These are phyloP conservation scores for Philereme vetulata DNA, from an alignment of 2,888 invertebrate genomes.

Conservation along the genomic window DNA sequence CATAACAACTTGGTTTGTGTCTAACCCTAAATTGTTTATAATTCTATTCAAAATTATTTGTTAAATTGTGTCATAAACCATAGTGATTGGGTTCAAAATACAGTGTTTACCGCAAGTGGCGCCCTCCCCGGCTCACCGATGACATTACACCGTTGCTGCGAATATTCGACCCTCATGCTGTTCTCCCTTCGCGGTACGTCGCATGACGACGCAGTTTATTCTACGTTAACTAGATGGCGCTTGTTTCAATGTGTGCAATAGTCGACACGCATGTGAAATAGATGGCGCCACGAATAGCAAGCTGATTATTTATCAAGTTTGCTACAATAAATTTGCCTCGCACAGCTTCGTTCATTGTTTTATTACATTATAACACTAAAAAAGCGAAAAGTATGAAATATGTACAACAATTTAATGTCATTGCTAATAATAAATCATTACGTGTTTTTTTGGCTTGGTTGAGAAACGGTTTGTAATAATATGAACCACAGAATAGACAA, in stretches of 20 bases:
- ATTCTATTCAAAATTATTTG: constrained; percentile 39
- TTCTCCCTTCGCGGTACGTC: constrained; percentile 81
- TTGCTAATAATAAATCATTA: constrained; percentile 15
- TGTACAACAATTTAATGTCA: constrained; percentile 9
- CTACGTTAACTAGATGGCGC: constrained; percentile 70
- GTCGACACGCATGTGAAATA: constrained; percentile 58
- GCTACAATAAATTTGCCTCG: constrained; percentile 19
- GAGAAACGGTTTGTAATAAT: constrained; percentile 12
- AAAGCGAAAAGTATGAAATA: constrained; percentile 9
- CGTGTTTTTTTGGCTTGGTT: not conserved
- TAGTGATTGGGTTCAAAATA: constrained; percentile 64
- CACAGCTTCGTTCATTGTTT: constrained; percentile 34
- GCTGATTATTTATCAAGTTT: constrained; percentile 22
- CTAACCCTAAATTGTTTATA: constrained; percentile 39
- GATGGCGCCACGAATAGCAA: constrained; percentile 60
- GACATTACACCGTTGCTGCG: constrained; percentile 90
- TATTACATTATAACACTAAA: constrained; percentile 26
- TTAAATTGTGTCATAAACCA: constrained; percentile 51
- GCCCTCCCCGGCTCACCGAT: constrained; percentile 91
- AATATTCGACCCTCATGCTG: constrained; percentile 89
- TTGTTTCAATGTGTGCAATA: constrained; percentile 63
- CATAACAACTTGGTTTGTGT: constrained; percentile 48
- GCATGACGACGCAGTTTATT: constrained; percentile 61
- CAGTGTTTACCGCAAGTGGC: constrained; percentile 92
- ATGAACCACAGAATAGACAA: constrained; percentile 27